phyloP scores from a whole-genome alignment of 2,113 vertebrate genomes.

The Sebastes fasciatus region DNA sequence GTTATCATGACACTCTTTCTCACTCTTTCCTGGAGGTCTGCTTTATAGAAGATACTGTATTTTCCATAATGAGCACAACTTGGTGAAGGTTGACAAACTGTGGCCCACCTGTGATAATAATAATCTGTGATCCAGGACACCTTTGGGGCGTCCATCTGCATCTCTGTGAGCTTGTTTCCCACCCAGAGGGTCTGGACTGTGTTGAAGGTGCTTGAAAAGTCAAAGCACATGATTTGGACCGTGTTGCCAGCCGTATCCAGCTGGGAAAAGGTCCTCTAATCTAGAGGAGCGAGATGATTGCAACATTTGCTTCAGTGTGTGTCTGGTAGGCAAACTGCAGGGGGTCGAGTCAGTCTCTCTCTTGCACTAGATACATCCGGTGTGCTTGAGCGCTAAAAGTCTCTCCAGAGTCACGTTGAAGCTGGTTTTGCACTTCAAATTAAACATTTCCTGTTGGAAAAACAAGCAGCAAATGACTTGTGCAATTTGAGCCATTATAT shows the following conservation, averaged over 20 bases:
- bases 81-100: slow-evolving; percentile 4
- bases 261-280: slow-evolving; percentile 34
- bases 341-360: slow-evolving; percentile 21
- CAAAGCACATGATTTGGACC: slow-evolving; percentile 3
- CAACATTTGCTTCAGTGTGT: slow-evolving; percentile 62
- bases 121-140: slow-evolving; percentile 40
- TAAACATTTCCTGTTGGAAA: slow-evolving; percentile 13
- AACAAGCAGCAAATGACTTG: not conserved
- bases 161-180: slow-evolving; percentile 22
- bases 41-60: not conserved
- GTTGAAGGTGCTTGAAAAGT: slow-evolving; percentile 60
- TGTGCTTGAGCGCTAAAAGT: slow-evolving; percentile 6
- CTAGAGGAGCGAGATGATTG: slow-evolving; percentile 22
- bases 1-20: not conserved
- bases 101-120: slow-evolving; percentile 14
- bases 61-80: not conserved
- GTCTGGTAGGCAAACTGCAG: slow-evolving; percentile 49
- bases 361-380: not conserved
- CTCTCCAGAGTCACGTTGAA: not conserved
- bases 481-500: not conserved
- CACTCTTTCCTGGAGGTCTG: not conserved
- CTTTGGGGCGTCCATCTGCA: slow-evolving; percentile 53
- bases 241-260: slow-evolving; percentile 1
- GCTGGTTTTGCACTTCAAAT: slow-evolving; percentile 11
- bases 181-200: slow-evolving; percentile 33